These are phyloP conservation scores for Siphlonurus alternatus DNA, from an alignment of 2,888 invertebrate genomes.

Conservation along the genomic window DNA sequence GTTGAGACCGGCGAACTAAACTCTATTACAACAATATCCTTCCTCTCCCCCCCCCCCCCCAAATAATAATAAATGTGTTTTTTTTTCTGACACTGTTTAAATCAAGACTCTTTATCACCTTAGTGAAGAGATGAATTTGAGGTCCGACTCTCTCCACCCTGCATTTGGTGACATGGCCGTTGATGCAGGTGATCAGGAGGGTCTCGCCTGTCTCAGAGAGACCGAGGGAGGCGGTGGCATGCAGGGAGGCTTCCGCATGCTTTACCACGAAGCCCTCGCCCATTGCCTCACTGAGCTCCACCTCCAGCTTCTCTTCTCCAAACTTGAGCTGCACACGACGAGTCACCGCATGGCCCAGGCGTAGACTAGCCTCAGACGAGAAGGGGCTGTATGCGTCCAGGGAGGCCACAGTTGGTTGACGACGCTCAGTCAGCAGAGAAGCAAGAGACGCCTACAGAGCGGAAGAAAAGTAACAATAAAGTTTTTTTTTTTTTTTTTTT, in stretches of 20 bases:
- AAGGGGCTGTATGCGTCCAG: slow-evolving; percentile 40
- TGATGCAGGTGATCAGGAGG: slow-evolving; percentile 16
- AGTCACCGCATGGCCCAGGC: slow-evolving; percentile 45
- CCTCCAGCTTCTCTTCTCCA: neutral
- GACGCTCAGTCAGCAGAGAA: slow-evolving; percentile 28
- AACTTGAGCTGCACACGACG: slow-evolving; percentile 30
- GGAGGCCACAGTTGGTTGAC: slow-evolving; percentile 21
- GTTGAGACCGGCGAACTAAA: too few species aligned
- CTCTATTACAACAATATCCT: too few species aligned
- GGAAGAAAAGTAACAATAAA: slow-evolving; percentile 4
- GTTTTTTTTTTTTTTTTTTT: neutral
- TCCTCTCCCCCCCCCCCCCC: too few species aligned
- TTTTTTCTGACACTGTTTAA: too few species aligned
- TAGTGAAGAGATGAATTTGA: slow-evolving; percentile 44
- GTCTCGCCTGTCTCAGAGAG: slow-evolving; percentile 11
- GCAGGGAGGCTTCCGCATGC: neutral
- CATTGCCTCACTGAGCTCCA: neutral
- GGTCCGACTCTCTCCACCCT: slow-evolving; percentile 37
- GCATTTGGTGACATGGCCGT: slow-evolving; percentile 35
- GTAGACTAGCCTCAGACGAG: slow-evolving; percentile 33
- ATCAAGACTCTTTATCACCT: too few species aligned
- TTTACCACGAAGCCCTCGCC: neutral
- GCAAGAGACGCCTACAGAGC: slow-evolving; percentile 22
- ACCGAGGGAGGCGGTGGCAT: slow-evolving; percentile 5
- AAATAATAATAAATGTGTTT: too few species aligned